Percentiles rank a stretch among this genome's conserved stretches.
These are phyloP conservation scores for Nothura maculosa DNA, from an alignment of 2,797 vertebrate species.

Conservation along the genomic window DNA sequence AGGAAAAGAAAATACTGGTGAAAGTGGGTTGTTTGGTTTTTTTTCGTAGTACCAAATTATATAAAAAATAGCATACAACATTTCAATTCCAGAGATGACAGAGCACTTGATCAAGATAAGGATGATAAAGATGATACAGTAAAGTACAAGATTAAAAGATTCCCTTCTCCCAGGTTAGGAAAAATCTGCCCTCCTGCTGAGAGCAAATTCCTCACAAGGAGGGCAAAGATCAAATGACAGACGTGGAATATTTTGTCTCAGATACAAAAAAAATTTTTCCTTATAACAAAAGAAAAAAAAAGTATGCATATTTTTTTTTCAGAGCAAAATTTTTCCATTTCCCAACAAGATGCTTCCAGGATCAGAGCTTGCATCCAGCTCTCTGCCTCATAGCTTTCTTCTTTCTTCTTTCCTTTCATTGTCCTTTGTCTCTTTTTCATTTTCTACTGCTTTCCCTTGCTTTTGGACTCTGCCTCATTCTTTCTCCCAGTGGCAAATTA, in stretches of 20 bases:
- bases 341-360: not conserved
- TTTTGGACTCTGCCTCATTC: not conserved
- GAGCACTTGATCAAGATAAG: not conserved
- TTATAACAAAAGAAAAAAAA: not conserved
- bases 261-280: not conserved
- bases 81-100: not conserved
- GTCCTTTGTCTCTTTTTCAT: not conserved
- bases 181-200: not conserved
- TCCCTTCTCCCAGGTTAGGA: not conserved
- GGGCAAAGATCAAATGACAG: not conserved
- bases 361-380: not conserved
- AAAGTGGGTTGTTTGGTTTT: not conserved
- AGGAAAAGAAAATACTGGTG: not conserved
- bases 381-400: not conserved
- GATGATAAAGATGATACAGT: not conserved
- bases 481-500: slow-evolving; percentile 18
- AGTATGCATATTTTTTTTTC: not conserved
- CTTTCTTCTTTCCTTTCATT: not conserved
- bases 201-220: not conserved
- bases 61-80: not conserved
- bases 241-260: not conserved
- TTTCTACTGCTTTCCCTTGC: not conserved
- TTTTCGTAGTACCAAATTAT: not conserved
- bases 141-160: not conserved
- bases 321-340: not conserved